phyloP scores from a whole-genome alignment of 2,797 vertebrate species.

The Thamnophis elegans region DNA sequence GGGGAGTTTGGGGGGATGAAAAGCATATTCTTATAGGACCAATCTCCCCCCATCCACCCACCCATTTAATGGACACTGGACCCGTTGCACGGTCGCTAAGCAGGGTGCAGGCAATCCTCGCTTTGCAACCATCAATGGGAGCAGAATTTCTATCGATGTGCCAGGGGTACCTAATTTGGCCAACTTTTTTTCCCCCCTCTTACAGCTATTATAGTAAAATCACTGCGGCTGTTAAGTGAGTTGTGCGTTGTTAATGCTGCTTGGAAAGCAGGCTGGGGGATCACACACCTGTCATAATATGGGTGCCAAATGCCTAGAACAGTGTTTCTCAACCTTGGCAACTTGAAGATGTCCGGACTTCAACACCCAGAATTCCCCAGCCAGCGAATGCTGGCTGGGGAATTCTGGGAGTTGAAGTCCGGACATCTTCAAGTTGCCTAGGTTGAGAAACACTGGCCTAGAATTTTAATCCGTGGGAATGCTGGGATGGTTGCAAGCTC shows the following conservation, averaged over 20 bases:
- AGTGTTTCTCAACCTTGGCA: too few species aligned
- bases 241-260: not conserved
- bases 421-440: too few species aligned
- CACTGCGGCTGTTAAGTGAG: not conserved
- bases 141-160: not conserved
- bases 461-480: not conserved
- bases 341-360: too few species aligned
- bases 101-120: not conserved
- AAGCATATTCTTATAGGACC: not conserved
- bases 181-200: not conserved
- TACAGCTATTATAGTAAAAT: too few species aligned
- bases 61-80: not conserved
- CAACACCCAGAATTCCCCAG: too few species aligned
- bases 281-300: rapidly evolving
- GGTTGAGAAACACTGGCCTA: too few species aligned
- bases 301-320: not conserved
- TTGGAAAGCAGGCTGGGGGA: not conserved
- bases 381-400: too few species aligned
- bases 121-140: not conserved
- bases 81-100: not conserved
- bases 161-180: not conserved
- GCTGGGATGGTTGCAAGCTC: not conserved
- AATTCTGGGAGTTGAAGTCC: too few species aligned
- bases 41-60: not conserved
- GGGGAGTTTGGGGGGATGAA: not conserved